Percentiles rank a stretch among this genome's conserved stretches.
Conservation (phyloP, 2,797 vertebrate genomes). For the Anomalospiza imberbis region DNA sequence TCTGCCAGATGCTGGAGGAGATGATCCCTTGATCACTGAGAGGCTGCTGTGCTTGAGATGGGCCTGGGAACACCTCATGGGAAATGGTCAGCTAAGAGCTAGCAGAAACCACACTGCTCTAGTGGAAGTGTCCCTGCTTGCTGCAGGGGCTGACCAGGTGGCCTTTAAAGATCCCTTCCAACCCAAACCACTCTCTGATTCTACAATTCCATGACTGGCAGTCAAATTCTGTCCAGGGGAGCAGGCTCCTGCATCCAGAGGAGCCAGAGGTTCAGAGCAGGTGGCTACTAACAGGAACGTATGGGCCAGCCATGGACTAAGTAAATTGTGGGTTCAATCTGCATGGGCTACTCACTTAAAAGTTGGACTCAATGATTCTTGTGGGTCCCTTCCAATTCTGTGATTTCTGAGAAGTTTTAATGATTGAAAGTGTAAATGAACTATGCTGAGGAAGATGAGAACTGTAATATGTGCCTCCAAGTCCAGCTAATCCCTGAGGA, state of each 20-base stretch:
- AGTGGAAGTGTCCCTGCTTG: not conserved
- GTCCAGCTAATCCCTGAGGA: not conserved
- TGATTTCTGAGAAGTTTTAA: not conserved
- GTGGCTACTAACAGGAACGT: not conserved
- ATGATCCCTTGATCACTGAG: not conserved
- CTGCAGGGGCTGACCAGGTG: not conserved
- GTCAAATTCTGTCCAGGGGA: not conserved
- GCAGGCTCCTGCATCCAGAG: not conserved
- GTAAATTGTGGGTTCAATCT: not conserved
- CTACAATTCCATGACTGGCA: not conserved
- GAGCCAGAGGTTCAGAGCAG: not conserved
- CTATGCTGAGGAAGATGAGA: not conserved
- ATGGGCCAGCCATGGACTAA: fast-evolving
- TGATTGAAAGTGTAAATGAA: not conserved
- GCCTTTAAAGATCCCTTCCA: not conserved
- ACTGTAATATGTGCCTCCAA: not conserved
- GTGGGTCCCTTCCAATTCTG: not conserved
- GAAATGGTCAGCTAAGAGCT: not conserved
- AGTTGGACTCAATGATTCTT: not conserved
- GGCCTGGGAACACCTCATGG: not conserved
- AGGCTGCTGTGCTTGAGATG: not conserved
- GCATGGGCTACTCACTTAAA: not conserved
- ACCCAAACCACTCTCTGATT: not conserved
- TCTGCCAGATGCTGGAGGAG: not conserved
- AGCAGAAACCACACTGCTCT: not conserved